These are phyloP conservation scores for Poeciliopsis paucimaculata DNA, from an alignment of 2,797 vertebrate genomes.

Conservation along the genomic window DNA sequence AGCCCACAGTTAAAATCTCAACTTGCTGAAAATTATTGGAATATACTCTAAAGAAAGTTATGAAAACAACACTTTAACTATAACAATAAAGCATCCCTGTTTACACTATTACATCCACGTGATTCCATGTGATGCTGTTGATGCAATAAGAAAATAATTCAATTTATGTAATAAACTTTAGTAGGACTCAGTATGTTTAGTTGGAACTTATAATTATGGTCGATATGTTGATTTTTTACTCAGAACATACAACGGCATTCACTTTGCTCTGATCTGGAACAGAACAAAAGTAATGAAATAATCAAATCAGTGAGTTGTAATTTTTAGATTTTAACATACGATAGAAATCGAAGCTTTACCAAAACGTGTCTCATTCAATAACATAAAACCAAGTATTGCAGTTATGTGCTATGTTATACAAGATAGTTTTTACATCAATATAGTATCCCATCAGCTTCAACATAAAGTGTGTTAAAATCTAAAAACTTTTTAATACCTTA, in stretches of 20 bases:
- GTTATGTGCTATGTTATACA: not conserved
- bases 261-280: not conserved
- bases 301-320: not conserved
- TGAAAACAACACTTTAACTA: not conserved
- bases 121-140: not conserved
- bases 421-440: not conserved
- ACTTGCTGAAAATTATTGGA: not conserved
- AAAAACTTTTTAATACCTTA: not conserved
- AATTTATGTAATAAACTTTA: not conserved
- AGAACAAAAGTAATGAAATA: not conserved
- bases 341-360: not conserved
- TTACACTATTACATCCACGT: not conserved
- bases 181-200: not conserved
- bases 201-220: not conserved
- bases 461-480: not conserved
- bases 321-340: not conserved
- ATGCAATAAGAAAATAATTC: not conserved
- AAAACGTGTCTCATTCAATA: not conserved
- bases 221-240: not conserved
- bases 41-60: not conserved
- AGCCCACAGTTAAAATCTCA: not conserved
- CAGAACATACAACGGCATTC: not conserved
- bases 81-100: not conserved
- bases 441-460: not conserved
- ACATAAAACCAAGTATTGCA: not conserved